A percentile compares a stretch with the other conserved stretches of the same genome.
These are phyloP conservation scores for Aspidiotus rigidus DNA, from an alignment of 2,888 invertebrate species.

Conservation along the genomic window DNA sequence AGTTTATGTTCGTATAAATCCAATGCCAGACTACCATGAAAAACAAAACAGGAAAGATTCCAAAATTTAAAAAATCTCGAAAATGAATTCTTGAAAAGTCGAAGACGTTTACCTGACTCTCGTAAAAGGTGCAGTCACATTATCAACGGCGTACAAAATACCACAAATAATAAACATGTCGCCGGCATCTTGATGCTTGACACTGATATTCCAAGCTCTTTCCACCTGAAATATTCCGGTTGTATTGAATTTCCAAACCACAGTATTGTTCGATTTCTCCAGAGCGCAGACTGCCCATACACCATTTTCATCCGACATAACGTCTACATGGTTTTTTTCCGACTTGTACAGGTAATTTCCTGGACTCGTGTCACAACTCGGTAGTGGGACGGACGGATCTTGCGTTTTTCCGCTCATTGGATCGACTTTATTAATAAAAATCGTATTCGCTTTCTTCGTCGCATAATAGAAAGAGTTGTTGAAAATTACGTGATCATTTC, in stretches of 20 bases:
- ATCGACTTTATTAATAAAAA: constrained; percentile 56
- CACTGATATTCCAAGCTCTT: constrained; percentile 77
- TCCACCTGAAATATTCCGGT: constrained; percentile 52
- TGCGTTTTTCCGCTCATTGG: constrained; percentile 40
- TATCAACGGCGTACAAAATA: constrained; percentile 86
- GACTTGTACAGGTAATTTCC: constrained; percentile 61
- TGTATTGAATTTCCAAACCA: constrained; percentile 69
- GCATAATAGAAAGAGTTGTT: constrained; percentile 92
- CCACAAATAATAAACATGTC: constrained; percentile 98
- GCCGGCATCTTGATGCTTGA: constrained; percentile 79
- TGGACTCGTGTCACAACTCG: constrained; percentile 43
- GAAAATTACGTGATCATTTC: constrained; percentile 91
- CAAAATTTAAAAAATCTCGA: not conserved
- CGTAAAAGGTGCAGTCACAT: constrained; percentile 68
- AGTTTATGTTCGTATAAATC: constrained; percentile 77
- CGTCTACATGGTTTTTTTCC: constrained; percentile 76
- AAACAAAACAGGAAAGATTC: constrained; percentile 22
- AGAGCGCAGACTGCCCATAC: constrained; percentile 89
- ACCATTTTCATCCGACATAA: constrained; percentile 89
- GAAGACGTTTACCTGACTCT: constrained; percentile 57
- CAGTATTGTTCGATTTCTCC: constrained; percentile 68
- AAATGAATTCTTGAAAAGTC: not conserved
- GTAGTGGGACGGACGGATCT: not conserved
- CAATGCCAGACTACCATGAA: constrained; percentile 57
- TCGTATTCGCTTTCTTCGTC: constrained; percentile 45